Conservation (phyloP, 1,140 invertebrate genomes). For the Meloidogyne exigua region DNA sequence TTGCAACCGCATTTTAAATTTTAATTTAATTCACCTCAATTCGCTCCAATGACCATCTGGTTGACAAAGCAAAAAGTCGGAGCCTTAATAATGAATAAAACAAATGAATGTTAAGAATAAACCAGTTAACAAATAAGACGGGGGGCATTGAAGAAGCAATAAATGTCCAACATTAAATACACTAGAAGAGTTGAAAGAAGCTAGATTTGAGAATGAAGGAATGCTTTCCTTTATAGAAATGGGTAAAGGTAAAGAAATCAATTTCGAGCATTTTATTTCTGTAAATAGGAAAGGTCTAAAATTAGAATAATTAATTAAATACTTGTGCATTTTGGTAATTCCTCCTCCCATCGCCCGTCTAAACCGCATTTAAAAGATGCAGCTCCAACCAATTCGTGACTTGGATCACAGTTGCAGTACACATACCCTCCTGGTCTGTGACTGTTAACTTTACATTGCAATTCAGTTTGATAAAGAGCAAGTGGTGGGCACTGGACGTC, state of each 20-base stretch:
- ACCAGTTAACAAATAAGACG: slow-evolving; percentile 42
- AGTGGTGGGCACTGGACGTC: slow-evolving; percentile 50
- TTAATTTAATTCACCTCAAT: not conserved
- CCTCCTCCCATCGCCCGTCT: slow-evolving; percentile 35
- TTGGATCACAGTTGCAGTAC: slow-evolving; percentile 30
- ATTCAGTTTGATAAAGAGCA: slow-evolving; percentile 23
- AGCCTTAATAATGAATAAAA: not conserved
- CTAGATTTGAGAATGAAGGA: not conserved
- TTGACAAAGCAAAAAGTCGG: slow-evolving; percentile 53
- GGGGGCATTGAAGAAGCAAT: slow-evolving; percentile 37
- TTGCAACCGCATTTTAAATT: not conserved
- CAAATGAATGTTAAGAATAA: not conserved
- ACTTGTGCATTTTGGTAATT: slow-evolving; percentile 36
- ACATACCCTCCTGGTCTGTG: slow-evolving; percentile 51
- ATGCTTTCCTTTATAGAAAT: slow-evolving; percentile 28
- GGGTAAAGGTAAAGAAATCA: slow-evolving; percentile 24
- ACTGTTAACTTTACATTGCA: slow-evolving; percentile 43
- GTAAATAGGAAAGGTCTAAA: not conserved
- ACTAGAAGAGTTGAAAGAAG: not conserved
- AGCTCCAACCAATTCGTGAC: slow-evolving; percentile 32
- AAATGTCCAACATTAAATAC: slow-evolving; percentile 39
- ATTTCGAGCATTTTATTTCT: slow-evolving; percentile 34
- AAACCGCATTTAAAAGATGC: slow-evolving; percentile 36
- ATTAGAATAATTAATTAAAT: not conserved
- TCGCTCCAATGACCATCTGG: slow-evolving; percentile 39